Evolutionary conservation across 30 jellyfish, hydroid and myxozoan species (phyloP), one percentile per base, ranked within the genome.

Genomic region (Turritopsis dohrnii): DNA sequence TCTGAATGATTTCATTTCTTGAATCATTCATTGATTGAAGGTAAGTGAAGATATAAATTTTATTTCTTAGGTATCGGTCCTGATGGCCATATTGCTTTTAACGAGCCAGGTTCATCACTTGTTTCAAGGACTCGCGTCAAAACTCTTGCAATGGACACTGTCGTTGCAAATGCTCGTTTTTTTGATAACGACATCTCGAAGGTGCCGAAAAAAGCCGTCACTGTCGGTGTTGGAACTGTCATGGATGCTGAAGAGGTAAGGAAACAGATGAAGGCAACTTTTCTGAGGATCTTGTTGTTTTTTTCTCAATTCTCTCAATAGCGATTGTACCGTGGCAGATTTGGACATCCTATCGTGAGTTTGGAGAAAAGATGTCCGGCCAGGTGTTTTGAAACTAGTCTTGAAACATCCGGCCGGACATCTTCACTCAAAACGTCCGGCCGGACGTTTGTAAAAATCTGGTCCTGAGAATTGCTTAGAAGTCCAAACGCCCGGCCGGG

Each of bases 161-260:
- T 93, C 1, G 75, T 88, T 66, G 98, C 98, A 20, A 93, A 93
- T 85, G 96, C 98, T 23, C 92, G 98, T 75, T 93, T 93, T 66
- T 93, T 93, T 85, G 95, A 93, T 74, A 93, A 89, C 28, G 96
- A 93, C 71, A 71, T 93, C 5, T 84, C 74, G 71, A 88, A 84
- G 80, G 98, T 93, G 1, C 98, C 98, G 1, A 80, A 88, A 21
- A 88, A 83, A 93, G 96, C 98, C 19, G 77, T 88, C 1, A 93
- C 98, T 7, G 98, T 93, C 81, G 98, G 98, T 79, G 98, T 93
- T 88, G 96, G 94, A 17, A 93, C 98, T 30, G 98, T 93, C 9
- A 80, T 93, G 84, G 98, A 93, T 52, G 96, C 98, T 0, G 81
- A 93, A 81, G 98, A 93, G 98, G 98, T 88, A n/a, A 7, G 77